Conservation (phyloP, 2,797 vertebrate genomes). For the Atherinosoma microstoma region DNA sequence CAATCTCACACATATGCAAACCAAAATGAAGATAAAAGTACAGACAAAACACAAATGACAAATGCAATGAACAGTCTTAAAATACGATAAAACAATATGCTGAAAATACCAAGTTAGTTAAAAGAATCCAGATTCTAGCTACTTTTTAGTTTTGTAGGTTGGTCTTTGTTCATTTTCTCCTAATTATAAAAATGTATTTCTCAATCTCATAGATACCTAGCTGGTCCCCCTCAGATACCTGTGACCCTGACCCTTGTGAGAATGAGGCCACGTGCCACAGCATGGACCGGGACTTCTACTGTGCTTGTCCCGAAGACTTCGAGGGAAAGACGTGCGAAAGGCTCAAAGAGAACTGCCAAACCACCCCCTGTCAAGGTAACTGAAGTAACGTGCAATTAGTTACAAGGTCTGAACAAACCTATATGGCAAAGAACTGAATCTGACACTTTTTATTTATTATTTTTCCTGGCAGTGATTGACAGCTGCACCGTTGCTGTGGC, state of each 20-base stretch:
- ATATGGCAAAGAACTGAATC: background rate
- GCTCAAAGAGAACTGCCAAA: constrained; percentile 88
- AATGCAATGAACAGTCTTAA: too few relatives aligned
- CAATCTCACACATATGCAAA: too few relatives aligned
- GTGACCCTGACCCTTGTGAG: constrained; percentile 92
- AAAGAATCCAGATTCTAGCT: too few relatives aligned
- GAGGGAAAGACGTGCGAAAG: constrained; percentile 92
- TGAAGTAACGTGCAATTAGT: fast-evolving
- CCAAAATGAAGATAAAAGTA: too few relatives aligned
- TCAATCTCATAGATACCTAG: constrained; percentile 60
- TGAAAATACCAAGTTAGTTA: too few relatives aligned
- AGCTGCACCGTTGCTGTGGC: constrained; percentile 92
- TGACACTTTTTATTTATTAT: fast-evolving
- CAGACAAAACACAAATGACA: too few relatives aligned
- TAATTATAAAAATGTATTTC: background rate
- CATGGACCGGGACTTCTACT: constrained; percentile 93
- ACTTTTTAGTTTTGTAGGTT: background rate
- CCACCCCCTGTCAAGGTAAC: constrained; percentile 90
- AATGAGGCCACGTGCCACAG: constrained; percentile 91
- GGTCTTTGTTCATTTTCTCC: fast-evolving
- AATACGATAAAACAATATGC: too few relatives aligned
- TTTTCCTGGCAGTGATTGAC: constrained; percentile 87
- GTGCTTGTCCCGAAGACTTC: constrained; percentile 91
- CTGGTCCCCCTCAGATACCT: constrained; percentile 79
- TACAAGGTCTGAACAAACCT: fast-evolving